These are phyloP conservation scores for Papilio dardanus DNA, from an alignment of 1,140 invertebrate genomes.

Conservation along the genomic window DNA sequence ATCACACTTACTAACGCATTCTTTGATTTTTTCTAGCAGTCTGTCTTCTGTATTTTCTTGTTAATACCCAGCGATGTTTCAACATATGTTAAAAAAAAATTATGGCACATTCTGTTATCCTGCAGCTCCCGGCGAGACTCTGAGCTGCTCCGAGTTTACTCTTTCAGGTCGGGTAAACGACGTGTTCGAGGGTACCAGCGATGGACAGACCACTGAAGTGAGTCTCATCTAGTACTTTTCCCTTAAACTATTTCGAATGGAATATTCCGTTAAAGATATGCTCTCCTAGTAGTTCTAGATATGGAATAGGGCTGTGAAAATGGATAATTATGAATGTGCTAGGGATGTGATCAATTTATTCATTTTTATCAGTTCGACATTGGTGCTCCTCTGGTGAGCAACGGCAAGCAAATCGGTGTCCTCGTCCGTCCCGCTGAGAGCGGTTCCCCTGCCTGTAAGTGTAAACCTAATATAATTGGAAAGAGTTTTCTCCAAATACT, in stretches of 20 bases:
- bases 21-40: not conserved
- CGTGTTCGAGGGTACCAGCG: conserved; percentile 35
- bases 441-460: conserved; percentile 41
- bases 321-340: not conserved
- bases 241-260: not conserved
- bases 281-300: too few species aligned
- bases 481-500: too few species aligned
- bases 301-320: not conserved
- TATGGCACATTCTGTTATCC: not conserved
- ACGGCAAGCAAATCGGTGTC: conserved; percentile 54
- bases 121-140: conserved; percentile 47
- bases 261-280: too few species aligned
- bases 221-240: not conserved
- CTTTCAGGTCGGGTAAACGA: conserved; percentile 38
- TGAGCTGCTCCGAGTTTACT: conserved; percentile 43
- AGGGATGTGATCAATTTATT: not conserved
- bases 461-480: not conserved
- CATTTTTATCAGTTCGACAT: conserved; percentile 54
- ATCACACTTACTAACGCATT: too few species aligned
- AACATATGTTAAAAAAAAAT: too few species aligned
- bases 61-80: too few species aligned
- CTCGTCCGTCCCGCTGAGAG: conserved; percentile 41
- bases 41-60: not conserved
- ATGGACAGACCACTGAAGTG: conserved; percentile 41
- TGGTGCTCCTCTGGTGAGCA: conserved; percentile 57